Evolutionary conservation across 2,797 vertebrate genomes (phyloP).

Genomic region (Pangasius larnaudii): DNA sequence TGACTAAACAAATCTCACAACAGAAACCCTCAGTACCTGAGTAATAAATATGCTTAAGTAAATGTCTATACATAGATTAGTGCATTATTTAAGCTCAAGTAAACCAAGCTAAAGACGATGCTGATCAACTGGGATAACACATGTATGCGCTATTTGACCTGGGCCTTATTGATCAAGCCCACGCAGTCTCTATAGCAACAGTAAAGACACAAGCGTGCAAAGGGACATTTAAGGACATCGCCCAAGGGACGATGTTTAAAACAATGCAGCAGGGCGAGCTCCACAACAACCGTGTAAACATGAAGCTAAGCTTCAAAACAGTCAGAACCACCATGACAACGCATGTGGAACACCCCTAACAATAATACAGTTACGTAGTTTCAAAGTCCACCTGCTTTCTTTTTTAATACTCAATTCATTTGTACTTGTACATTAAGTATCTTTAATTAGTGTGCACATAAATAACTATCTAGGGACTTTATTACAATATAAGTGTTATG

Average conservation of each 20-base stretch:
- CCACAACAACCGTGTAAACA: conserved; percentile 38
- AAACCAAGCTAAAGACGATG: conserved; percentile 18
- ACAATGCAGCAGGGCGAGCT: conserved; percentile 40
- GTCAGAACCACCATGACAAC: neutral
- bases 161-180: conserved; percentile 54
- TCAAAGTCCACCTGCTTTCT: neutral
- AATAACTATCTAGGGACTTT: neutral
- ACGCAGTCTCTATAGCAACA: conserved; percentile 59
- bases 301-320: conserved; percentile 25
- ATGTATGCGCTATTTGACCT: conserved; percentile 51
- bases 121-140: conserved; percentile 10
- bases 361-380: neutral
- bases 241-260: conserved; percentile 52
- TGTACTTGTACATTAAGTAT: neutral
- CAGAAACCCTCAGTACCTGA: neutral
- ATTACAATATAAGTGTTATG: too few relatives aligned
- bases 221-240: conserved; percentile 53
- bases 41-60: conserved; percentile 22
- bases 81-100: neutral
- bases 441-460: neutral
- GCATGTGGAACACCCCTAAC: neutral
- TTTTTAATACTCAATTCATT: neutral
- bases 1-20: conserved; percentile 17
- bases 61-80: conserved; percentile 4
- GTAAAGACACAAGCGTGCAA: conserved; percentile 55